phyloP scores from a whole-genome alignment of 2,113 vertebrate genomes.

The Cyphomyrus plagiostoma region DNA sequence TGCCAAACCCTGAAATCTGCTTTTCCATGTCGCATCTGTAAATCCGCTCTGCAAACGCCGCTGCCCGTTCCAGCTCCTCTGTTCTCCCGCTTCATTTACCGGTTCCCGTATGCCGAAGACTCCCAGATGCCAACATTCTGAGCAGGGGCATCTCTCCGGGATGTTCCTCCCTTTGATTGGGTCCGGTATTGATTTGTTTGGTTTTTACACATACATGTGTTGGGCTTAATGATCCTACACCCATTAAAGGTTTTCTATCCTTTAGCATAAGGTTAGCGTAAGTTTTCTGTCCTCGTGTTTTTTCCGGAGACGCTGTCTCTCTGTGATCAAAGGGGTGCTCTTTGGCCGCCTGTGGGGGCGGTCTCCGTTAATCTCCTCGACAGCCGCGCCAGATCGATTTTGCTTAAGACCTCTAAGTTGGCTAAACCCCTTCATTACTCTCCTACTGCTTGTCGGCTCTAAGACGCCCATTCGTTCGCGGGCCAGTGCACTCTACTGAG shows the following conservation, averaged over 20 bases:
- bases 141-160: neutral
- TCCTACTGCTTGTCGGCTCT: neutral
- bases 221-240: neutral
- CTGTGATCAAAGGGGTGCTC: neutral
- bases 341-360: neutral
- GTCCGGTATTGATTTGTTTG: no score
- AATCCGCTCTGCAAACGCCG: neutral
- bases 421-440: neutral
- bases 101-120: neutral
- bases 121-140: neutral
- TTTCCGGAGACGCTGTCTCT: conserved; percentile 6
- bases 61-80: conserved; percentile 22
- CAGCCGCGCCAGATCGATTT: neutral
- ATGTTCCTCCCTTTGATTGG: conserved; percentile 4
- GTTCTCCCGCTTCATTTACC: neutral
- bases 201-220: neutral
- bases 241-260: conserved; percentile 39
- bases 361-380: neutral
- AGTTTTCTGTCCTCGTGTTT: conserved; percentile 34
- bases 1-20: neutral
- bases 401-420: neutral
- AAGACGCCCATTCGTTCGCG: neutral
- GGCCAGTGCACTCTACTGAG: neutral
- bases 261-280: conserved; percentile 29
- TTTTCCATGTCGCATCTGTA: neutral